Evolutionary conservation across 2,888 invertebrate genomes (phyloP), one percentile per base, ranked within the genome.

Genomic region (Epistrophella euchroma): DNA sequence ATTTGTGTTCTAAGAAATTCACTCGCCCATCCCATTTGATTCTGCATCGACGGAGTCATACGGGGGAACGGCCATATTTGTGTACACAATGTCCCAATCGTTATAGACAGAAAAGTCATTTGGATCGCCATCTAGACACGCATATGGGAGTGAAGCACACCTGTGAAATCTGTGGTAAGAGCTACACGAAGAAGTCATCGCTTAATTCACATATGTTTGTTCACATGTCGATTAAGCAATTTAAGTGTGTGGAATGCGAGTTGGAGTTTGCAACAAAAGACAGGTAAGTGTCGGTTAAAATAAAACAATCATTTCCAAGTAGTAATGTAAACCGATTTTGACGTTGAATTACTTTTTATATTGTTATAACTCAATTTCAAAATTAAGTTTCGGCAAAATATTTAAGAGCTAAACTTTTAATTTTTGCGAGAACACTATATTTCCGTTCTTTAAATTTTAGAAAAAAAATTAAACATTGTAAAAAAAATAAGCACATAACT

Each of bases 91-190:
- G 90, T 62, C 75, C 88, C 1, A 86, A 82, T 22, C 77, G 87
- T 10, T 89, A 89, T 75, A 88, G 88, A 62, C 89, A 89, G 60
- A 88, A 88, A 66, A 89, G 89, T 2, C 89, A 89, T 37, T 82
- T 90, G 58, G 89, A 89, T 83, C 89, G 89, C 4, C 89, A 90
- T 72, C 56, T 89, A 40, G 85, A 88, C 45, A 78, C 86, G 0
- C 89, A 90, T 83, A 82, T 88, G 25, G 89, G 88, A 22, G 85
- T 89, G 11, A 89, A 88, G 25, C 89, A 87, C n/a, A 86, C 87
- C 6, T 90, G 90, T 64, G 47, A 74, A 2, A 45, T 88, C 0
- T 90, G 90, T 43, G 82, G 84, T 3, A 89, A 88, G 75, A 80
- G 78, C n/a, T 90, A 89, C 40, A 88, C 88, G 2, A 88, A 89